A percentile compares a stretch with the other conserved stretches of the same genome.
Evolutionary conservation across 1,140 invertebrate species (phyloP).

Genomic region (Oncopodura yosiiana): DNA sequence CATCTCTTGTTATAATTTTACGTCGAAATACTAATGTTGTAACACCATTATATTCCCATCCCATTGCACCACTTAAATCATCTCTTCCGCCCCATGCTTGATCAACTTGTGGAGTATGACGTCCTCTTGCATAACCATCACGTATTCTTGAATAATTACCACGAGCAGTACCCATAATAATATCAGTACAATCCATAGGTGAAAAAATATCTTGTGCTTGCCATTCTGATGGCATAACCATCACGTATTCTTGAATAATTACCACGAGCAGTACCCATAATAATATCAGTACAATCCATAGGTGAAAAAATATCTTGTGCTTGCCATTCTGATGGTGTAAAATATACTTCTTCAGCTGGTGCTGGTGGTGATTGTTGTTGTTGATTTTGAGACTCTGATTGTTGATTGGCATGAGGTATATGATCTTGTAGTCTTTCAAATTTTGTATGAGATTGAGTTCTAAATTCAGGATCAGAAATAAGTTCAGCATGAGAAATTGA

Average conservation of each 20-base stretch:
- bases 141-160: slow-evolving; percentile 67
- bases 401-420: too few relatives aligned
- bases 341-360: slow-evolving; percentile 45
- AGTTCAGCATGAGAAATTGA: too few relatives aligned
- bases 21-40: slow-evolving; percentile 82
- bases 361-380: slow-evolving; percentile 37
- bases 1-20: slow-evolving; percentile 49
- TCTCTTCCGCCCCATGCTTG: slow-evolving; percentile 78
- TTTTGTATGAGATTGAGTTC: too few relatives aligned
- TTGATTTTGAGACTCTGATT: slow-evolving; percentile 36
- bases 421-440: too few relatives aligned
- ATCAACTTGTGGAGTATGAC: slow-evolving; percentile 68
- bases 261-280: slow-evolving; percentile 59
- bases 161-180: slow-evolving; percentile 68
- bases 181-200: slow-evolving; percentile 91
- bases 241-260: slow-evolving; percentile 70
- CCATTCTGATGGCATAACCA: slow-evolving; percentile 58
- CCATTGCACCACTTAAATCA: slow-evolving; percentile 74
- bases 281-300: slow-evolving; percentile 23
- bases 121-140: slow-evolving; percentile 85
- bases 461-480: too few relatives aligned
- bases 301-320: slow-evolving; percentile 23
- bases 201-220: slow-evolving; percentile 51
- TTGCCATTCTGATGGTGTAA: slow-evolving; percentile 38
- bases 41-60: slow-evolving; percentile 73